These are phyloP conservation scores for Papilio xuthus DNA, from an alignment of 1,140 invertebrate species.

Conservation along the genomic window DNA sequence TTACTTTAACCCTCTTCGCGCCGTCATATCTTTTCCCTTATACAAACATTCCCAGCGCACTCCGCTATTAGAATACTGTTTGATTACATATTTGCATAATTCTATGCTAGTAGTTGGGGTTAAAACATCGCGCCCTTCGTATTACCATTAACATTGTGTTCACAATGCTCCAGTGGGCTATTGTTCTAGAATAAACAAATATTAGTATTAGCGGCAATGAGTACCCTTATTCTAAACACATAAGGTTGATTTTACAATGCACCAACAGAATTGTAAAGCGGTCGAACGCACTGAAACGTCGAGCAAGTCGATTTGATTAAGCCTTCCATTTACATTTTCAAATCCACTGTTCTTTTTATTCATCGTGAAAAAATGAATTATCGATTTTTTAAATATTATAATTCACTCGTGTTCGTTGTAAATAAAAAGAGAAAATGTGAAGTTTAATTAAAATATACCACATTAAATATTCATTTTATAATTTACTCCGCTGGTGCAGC, in stretches of 20 bases:
- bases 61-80: constrained; percentile 28
- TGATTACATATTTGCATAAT: constrained; percentile 38
- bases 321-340: constrained; percentile 56
- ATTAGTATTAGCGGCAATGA: constrained; percentile 14
- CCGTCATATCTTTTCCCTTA: background rate
- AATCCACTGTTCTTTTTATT: constrained; percentile 49
- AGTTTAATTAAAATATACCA: no score
- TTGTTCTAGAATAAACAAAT: constrained; percentile 52
- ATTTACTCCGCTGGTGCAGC: no score
- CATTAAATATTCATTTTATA: no score
- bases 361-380: constrained; percentile 24
- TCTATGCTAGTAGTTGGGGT: constrained; percentile 28
- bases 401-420: no score
- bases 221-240: constrained; percentile 29
- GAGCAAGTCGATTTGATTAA: constrained; percentile 64
- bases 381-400: background rate
- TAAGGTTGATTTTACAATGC: constrained; percentile 43
- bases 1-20: no score
- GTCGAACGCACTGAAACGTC: constrained; percentile 42
- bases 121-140: constrained; percentile 49
- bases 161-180: constrained; percentile 51
- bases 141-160: constrained; percentile 63
- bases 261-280: background rate
- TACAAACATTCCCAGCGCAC: background rate
- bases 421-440: no score